Base-by-base conservation (phyloP, 2,113 vertebrate species). In the Grus americana region DNA sequence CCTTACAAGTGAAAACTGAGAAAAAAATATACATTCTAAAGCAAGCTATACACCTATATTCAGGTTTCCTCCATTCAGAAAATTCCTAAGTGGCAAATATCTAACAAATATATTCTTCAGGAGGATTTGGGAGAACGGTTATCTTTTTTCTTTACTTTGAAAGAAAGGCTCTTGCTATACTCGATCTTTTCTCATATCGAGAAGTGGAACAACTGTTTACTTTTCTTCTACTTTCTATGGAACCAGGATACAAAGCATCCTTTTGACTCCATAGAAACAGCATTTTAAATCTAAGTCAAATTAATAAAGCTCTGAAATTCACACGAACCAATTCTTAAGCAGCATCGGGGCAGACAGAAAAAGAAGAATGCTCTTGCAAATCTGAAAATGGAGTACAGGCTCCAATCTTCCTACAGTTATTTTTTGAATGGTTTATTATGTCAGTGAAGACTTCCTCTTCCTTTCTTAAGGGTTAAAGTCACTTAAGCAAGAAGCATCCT, bases 191-290 rank as follows among this genome's bases (percentile, higher is more conserved):
- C 49, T 73, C 29, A 40, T 79, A 79, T 27, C 73, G 18, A 55
- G 22, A 85, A 62, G 14, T 12, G 19, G 40, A 94, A 78, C 20
- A 78, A n/a, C 46, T 75, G 12, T 82, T 86, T 89, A 61, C 66
- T 84, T 84, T 89, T 86, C 58, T 50, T 62, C 42, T 71, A 12
- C 32, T 73, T 95, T 66, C 79, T 61, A 40, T 38, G 30, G 36
- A 90, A 68, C 58, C 34, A 93, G 36, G 49, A 58, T 3, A 24
- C 23, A 83, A 72, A 62, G 15, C 50, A 36, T 79, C 32, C 27
- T 79, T 92, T 73, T 87, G 71, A 79, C 74, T 75, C 81, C 87
- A 94, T 47, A 94, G 91, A 96, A 96, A 96, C 89, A 75, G 52
- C 12, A 82, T 75, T 91, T 90, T 52, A 79, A 57, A 90, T 46